phyloP scores from a whole-genome alignment of 2,113 vertebrate genomes.

The Tragelaphus strepsiceros region DNA sequence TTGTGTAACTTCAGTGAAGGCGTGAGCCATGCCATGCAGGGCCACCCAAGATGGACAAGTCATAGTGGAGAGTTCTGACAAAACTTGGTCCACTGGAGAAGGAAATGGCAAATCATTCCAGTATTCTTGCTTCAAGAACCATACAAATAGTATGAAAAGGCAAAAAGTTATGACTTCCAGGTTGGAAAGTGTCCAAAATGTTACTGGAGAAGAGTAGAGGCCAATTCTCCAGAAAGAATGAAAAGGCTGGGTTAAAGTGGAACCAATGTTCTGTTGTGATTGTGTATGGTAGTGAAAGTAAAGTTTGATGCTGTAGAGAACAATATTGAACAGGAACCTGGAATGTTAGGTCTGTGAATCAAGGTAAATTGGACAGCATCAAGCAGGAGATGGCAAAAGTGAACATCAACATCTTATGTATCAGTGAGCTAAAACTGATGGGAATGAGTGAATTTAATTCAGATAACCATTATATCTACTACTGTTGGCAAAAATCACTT shows the following conservation, averaged over 20 bases:
- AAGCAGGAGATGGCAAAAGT: not conserved
- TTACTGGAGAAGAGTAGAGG: not conserved
- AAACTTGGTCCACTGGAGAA: not conserved
- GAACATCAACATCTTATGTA: not conserved
- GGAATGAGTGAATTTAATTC: not conserved
- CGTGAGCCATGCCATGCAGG: not conserved
- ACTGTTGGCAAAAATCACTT: not conserved
- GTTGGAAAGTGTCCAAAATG: not conserved
- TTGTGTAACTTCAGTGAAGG: not conserved
- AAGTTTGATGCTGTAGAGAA: not conserved
- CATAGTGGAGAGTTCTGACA: not conserved
- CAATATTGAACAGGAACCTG: not conserved
- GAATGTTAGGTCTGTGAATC: not conserved
- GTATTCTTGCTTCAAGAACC: not conserved
- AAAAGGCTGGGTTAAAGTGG: not conserved
- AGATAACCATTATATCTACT: not conserved
- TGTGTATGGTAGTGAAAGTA: not conserved
- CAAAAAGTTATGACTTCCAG: not conserved
- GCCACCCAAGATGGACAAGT: not conserved
- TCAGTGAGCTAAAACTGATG: not conserved
- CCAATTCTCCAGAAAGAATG: not conserved
- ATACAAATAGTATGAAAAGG: not conserved
- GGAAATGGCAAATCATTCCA: not conserved
- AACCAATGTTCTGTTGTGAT: not conserved
- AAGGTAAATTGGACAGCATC: not conserved